A percentile compares a stretch with the other conserved stretches of the same genome.
These are phyloP conservation scores for Micrastur ruficollis DNA, from an alignment of 2,797 vertebrate species.

Conservation along the genomic window DNA sequence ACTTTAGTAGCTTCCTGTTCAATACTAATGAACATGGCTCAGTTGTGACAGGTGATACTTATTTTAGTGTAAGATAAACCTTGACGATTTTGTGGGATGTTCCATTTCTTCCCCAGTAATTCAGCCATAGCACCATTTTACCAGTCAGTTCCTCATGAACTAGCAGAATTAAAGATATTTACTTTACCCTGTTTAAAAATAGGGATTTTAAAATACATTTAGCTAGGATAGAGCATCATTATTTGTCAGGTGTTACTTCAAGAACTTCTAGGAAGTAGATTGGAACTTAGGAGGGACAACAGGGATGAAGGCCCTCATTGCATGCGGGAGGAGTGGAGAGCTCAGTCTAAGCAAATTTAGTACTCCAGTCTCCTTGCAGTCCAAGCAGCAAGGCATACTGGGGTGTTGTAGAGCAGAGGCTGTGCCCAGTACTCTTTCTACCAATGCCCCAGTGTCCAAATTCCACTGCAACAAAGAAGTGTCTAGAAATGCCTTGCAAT, in stretches of 20 bases:
- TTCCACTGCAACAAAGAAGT: background rate
- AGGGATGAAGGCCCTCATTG: background rate
- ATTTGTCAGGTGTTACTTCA: background rate
- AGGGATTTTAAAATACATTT: background rate
- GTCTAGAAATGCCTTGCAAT: background rate
- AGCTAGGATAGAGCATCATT: background rate
- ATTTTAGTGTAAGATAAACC: background rate
- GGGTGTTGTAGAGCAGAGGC: background rate
- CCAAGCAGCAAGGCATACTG: background rate
- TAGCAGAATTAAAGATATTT: background rate
- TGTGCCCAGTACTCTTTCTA: background rate
- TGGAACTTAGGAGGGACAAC: background rate
- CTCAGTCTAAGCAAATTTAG: background rate
- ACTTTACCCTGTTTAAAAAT: background rate
- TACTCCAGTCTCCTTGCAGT: background rate
- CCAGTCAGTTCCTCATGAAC: background rate
- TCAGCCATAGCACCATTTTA: background rate
- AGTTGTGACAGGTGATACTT: background rate
- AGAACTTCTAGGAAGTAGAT: background rate
- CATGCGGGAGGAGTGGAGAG: background rate
- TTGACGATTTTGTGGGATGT: background rate
- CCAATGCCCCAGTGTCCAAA: too few species aligned
- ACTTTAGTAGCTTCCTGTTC: background rate
- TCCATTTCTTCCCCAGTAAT: background rate
- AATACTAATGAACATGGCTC: background rate